Evolutionary conservation across 2,797 vertebrate genomes (phyloP).

Genomic region (Buphagus erythrorhynchus): DNA sequence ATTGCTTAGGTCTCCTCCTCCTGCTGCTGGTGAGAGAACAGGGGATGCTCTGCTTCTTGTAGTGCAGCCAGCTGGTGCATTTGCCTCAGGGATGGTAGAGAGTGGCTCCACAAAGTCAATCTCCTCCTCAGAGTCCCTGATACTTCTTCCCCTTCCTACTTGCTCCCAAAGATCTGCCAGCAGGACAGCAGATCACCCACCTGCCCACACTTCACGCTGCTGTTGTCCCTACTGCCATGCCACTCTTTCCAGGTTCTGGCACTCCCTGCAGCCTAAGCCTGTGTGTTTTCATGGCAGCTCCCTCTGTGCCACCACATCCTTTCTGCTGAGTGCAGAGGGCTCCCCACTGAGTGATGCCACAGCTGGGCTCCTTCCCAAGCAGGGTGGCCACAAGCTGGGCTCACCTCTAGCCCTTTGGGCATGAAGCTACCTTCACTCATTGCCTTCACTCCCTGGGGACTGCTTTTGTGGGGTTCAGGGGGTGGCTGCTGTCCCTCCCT

Average conservation of each 20-base stretch:
- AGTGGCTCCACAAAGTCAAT: too few species aligned
- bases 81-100: neutral
- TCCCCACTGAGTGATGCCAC: too few species aligned
- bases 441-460: neutral
- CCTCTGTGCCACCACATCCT: neutral
- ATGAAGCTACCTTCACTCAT: rapidly evolving
- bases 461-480: neutral
- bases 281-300: neutral
- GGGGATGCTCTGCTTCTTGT: neutral
- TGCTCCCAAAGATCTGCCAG: neutral
- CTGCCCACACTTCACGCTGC: neutral
- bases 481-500: neutral
- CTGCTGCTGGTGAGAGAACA: neutral
- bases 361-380: neutral
- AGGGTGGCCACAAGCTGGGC: neutral
- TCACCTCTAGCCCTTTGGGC: neutral
- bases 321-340: neutral
- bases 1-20: neutral
- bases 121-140: neutral
- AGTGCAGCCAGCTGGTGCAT: neutral
- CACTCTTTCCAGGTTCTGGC: neutral
- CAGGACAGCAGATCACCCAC: neutral
- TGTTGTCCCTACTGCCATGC: neutral
- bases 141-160: neutral
- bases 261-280: neutral